Conservation (phyloP, 2,113 vertebrate genomes). For the Cebidichthys violaceus region DNA sequence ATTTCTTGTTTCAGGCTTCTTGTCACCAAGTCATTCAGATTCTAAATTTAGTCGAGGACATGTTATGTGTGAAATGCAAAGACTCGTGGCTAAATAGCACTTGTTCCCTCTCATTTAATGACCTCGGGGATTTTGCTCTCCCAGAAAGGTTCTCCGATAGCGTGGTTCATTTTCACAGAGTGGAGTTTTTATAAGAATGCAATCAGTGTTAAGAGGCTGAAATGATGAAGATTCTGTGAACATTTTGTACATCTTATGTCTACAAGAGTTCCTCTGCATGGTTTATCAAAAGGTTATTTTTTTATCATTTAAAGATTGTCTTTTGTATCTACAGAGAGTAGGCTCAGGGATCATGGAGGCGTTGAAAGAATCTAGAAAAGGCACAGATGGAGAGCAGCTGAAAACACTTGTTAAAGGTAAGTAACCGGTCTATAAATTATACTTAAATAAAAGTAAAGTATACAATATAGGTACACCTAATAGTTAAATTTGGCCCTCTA, state of each 20-base stretch:
- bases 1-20: background rate
- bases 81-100: background rate
- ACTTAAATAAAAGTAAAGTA: background rate
- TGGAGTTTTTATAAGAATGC: background rate
- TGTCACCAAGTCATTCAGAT: background rate
- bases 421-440: background rate
- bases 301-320: background rate
- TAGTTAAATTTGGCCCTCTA: background rate
- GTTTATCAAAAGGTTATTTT: background rate
- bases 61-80: background rate
- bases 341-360: slow-evolving; percentile 87
- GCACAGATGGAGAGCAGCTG: slow-evolving; percentile 85
- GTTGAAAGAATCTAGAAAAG: slow-evolving; percentile 86
- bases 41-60: background rate
- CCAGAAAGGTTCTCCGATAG: background rate
- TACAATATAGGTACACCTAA: background rate
- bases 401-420: slow-evolving; percentile 92
- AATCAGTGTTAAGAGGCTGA: slow-evolving; percentile 1
- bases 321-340: slow-evolving; percentile 86
- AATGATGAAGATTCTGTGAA: background rate
- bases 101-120: background rate
- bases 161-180: background rate
- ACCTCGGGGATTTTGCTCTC: background rate
- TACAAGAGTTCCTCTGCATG: background rate
- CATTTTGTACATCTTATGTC: background rate